phyloP scores from a whole-genome alignment of 2,888 invertebrate species.

The Drosophila flavopinicola region DNA sequence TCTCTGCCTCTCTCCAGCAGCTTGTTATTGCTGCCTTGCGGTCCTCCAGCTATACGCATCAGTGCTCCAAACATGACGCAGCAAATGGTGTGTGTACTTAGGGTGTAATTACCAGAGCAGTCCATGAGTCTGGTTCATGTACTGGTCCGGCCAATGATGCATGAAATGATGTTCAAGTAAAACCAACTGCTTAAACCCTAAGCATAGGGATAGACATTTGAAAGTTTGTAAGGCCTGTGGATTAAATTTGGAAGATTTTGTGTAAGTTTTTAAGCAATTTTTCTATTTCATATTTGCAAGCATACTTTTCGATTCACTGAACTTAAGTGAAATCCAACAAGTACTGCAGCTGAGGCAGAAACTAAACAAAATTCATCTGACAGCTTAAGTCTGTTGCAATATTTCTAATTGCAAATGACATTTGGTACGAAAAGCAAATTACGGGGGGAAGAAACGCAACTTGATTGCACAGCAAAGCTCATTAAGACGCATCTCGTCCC shows the following conservation, averaged over 20 bases:
- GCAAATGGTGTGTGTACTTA: constrained; percentile 62
- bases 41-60: constrained; percentile 40
- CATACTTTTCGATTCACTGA: too few relatives aligned
- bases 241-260: neutral
- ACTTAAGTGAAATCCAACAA: neutral
- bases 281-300: too few relatives aligned
- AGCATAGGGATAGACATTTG: neutral
- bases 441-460: constrained; percentile 12
- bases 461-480: constrained; percentile 59
- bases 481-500: constrained; percentile 34
- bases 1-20: constrained; percentile 7
- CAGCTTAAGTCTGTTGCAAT: constrained; percentile 17
- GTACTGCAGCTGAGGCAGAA: constrained; percentile 3
- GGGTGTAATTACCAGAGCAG: constrained; percentile 49
- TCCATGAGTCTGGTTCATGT: constrained; percentile 29
- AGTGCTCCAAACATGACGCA: constrained; percentile 49
- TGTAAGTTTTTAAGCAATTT: neutral
- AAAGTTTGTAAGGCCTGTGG: neutral
- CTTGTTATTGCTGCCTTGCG: constrained; percentile 43
- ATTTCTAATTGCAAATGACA: constrained; percentile 50
- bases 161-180: constrained; percentile 44
- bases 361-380: neutral
- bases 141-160: constrained; percentile 60
- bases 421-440: constrained; percentile 28
- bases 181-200: constrained; percentile 5